phyloP scores from a whole-genome alignment of 2,113 vertebrate species.

The Cephalopterus ornatus region DNA sequence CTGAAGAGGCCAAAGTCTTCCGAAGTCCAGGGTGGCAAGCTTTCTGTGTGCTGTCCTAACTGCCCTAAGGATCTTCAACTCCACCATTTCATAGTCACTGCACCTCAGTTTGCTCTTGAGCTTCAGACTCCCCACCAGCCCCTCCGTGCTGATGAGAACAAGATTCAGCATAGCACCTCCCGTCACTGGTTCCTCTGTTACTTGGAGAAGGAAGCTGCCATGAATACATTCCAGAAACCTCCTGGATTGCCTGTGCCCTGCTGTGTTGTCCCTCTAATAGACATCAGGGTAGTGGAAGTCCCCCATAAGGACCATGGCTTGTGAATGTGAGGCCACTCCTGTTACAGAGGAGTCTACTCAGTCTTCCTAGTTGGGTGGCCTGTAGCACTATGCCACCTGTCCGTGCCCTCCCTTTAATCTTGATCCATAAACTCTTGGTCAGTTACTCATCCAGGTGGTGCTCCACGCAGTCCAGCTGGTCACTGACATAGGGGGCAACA shows the following conservation, averaged over 20 bases:
- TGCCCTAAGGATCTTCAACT: neutral
- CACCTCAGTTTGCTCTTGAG: neutral
- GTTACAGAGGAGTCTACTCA: neutral
- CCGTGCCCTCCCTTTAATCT: neutral
- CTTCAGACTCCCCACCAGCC: rapidly evolving
- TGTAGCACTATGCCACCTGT: neutral
- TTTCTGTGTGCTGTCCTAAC: neutral
- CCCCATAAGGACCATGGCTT: rapidly evolving
- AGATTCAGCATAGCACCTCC: neutral
- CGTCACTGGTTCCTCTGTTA: rapidly evolving
- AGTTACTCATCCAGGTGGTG: neutral
- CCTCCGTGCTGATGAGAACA: neutral
- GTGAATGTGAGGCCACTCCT: neutral
- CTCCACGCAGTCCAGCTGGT: neutral
- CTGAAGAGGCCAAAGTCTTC: neutral
- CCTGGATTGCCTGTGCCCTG: neutral
- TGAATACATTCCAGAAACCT: neutral
- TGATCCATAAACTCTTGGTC: neutral
- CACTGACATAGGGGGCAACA: rapidly evolving
- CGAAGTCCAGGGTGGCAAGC: neutral
- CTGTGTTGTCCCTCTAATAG: neutral
- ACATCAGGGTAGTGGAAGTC: neutral
- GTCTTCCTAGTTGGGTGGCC: neutral
- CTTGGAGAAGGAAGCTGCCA: neutral
- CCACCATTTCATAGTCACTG: neutral